phyloP scores from a whole-genome alignment of 2,797 vertebrate genomes.

The Pseudomugil tenellus region DNA sequence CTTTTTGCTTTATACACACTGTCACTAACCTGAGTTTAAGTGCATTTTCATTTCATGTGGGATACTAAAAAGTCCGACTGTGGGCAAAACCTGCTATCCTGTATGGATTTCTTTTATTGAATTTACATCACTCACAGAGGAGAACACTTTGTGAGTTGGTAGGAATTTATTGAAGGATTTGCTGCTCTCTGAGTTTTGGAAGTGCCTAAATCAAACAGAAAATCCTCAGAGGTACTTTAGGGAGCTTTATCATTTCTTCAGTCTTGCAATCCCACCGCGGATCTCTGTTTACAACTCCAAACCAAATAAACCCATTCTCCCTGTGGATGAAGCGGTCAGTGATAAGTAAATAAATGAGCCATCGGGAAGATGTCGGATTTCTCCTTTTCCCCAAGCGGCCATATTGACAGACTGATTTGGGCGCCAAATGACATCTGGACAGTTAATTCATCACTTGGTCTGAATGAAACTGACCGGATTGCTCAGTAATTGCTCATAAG shows the following conservation, averaged over 20 bases:
- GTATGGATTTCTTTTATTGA: conserved; percentile 24
- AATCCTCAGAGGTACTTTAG: not conserved
- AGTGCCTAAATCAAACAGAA: conserved; percentile 1
- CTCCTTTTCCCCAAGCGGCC: conserved; percentile 35
- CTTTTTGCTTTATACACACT: not conserved
- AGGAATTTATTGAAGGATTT: conserved; percentile 1
- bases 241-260: not conserved
- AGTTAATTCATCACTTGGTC: conserved; percentile 59
- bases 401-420: conserved; percentile 54
- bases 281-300: conserved; percentile 8
- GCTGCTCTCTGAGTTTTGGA: conserved; percentile 8
- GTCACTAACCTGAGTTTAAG: conserved; percentile 1
- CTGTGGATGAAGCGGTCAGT: conserved; percentile 42
- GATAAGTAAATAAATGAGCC: conserved; percentile 55
- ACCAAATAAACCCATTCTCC: conserved; percentile 39
- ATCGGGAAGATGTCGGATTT: conserved; percentile 50
- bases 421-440: conserved; percentile 47
- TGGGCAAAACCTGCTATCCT: conserved; percentile 3
- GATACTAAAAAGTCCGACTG: not conserved
- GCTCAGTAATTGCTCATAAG: conserved; percentile 43
- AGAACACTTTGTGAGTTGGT: conserved; percentile 2
- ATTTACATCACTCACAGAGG: conserved; percentile 17
- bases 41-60: not conserved
- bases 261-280: not conserved
- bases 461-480: conserved; percentile 33